Evolutionary conservation across 1,140 invertebrate genomes (phyloP).

Genomic region (Sitophilus oryzae): DNA sequence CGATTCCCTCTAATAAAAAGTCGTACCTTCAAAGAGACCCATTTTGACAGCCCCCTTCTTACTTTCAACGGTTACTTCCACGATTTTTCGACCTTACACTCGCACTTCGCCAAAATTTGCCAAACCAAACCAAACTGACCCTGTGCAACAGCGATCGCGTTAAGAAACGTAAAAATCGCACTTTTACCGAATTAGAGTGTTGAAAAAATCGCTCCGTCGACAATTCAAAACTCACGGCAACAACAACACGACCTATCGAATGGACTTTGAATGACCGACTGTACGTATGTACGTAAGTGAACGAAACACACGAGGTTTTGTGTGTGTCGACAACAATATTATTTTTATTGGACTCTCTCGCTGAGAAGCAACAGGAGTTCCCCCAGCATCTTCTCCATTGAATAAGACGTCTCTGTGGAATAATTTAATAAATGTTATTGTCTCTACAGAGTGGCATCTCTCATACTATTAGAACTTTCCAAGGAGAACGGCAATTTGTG

Average conservation of each 20-base stretch:
- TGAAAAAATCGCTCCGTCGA: constrained; percentile 16
- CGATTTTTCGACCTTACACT: too few relatives aligned
- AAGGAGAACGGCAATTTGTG: too few relatives aligned
- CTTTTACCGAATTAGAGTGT: too few relatives aligned
- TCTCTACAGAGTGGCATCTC: too few relatives aligned
- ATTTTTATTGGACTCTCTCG: constrained; percentile 14
- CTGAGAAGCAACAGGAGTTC: constrained; percentile 1
- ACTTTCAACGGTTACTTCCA: too few relatives aligned
- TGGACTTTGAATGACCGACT: constrained; percentile 21
- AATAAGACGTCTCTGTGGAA: neutral
- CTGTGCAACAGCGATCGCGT: too few relatives aligned
- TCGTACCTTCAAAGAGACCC: constrained; percentile 18
- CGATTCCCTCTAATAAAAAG: neutral
- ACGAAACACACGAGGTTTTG: too few relatives aligned
- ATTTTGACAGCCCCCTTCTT: constrained; percentile 6
- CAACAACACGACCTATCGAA: too few relatives aligned
- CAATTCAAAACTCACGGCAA: constrained; percentile 9
- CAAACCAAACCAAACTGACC: constrained; percentile 9
- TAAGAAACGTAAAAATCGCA: too few relatives aligned
- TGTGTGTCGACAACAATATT: too few relatives aligned
- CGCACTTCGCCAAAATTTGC: neutral
- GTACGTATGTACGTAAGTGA: constrained; percentile 13
- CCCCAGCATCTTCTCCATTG: constrained; percentile 16
- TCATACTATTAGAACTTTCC: too few relatives aligned
- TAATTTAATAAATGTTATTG: neutral